A percentile compares a stretch with the other conserved stretches of the same genome.
Conservation (phyloP, 2,888 invertebrate genomes). For the Conus canariensis region DNA sequence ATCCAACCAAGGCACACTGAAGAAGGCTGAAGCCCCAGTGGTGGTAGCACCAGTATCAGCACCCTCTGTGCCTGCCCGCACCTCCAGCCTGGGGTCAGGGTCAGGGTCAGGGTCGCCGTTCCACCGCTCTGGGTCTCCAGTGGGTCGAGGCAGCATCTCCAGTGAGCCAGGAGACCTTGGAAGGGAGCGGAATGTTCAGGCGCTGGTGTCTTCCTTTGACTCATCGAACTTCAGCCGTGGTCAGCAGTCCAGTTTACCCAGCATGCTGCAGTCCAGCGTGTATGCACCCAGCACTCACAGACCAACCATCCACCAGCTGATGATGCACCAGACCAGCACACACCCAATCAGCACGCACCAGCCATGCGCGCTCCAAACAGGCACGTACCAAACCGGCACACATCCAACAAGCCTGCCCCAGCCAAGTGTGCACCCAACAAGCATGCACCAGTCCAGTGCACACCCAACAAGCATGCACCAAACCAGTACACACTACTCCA, state of each 20-base stretch:
- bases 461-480: background rate
- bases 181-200: constrained; percentile 7
- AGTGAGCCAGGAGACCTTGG: constrained; percentile 49
- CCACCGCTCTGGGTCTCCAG: constrained; percentile 31
- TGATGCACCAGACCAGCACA: background rate
- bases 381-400: background rate
- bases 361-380: background rate
- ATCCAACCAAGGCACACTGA: constrained; percentile 88
- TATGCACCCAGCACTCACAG: background rate
- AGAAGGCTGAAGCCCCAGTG: constrained; percentile 81
- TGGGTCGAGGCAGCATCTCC: constrained; percentile 46
- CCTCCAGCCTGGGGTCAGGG: background rate
- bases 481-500: background rate
- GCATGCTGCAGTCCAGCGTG: constrained; percentile 37
- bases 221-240: constrained; percentile 49
- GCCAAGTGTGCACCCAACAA: background rate
- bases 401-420: background rate
- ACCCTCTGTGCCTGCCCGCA: constrained; percentile 43
- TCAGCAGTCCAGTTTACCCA: constrained; percentile 43
- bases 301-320: background rate
- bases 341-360: background rate
- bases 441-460: background rate
- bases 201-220: constrained; percentile 46
- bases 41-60: constrained; percentile 55
- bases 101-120: background rate